Conservation (phyloP, 2,113 vertebrate genomes). For the Platysternon megacephalum region DNA sequence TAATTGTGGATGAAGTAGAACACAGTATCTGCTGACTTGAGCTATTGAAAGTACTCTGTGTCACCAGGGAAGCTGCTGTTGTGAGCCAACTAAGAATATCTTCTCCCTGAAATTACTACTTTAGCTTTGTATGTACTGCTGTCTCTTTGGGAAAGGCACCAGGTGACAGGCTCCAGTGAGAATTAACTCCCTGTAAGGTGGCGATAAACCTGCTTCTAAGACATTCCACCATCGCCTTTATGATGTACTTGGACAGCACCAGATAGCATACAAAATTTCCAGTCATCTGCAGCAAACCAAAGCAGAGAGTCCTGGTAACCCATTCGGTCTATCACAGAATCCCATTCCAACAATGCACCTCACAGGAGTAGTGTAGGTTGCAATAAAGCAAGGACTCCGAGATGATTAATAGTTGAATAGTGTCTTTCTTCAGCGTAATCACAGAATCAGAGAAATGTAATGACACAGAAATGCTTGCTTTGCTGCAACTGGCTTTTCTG, state of each 20-base stretch:
- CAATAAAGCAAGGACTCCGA: neutral
- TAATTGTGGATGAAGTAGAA: neutral
- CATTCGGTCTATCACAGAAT: neutral
- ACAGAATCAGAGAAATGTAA: neutral
- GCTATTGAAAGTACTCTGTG: neutral
- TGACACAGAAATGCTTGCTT: neutral
- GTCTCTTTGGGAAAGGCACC: neutral
- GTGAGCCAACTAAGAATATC: neutral
- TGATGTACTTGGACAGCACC: too few species aligned
- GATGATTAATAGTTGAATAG: neutral
- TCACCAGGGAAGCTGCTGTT: accelerated
- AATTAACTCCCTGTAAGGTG: neutral
- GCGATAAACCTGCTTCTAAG: neutral
- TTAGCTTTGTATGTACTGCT: neutral
- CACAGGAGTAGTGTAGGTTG: neutral
- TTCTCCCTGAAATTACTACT: neutral
- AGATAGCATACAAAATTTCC: neutral
- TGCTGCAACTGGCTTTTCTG: neutral
- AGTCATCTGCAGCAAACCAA: neutral
- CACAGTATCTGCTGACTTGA: accelerated
- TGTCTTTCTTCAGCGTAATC: neutral
- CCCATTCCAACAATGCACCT: neutral
- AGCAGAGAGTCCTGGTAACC: neutral
- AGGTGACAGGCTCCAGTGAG: neutral
- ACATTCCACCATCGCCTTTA: neutral